Base-by-base conservation (phyloP, 37 sponge, comb jelly and placozoan species). In the Halisarca cf. caerulea region DNA sequence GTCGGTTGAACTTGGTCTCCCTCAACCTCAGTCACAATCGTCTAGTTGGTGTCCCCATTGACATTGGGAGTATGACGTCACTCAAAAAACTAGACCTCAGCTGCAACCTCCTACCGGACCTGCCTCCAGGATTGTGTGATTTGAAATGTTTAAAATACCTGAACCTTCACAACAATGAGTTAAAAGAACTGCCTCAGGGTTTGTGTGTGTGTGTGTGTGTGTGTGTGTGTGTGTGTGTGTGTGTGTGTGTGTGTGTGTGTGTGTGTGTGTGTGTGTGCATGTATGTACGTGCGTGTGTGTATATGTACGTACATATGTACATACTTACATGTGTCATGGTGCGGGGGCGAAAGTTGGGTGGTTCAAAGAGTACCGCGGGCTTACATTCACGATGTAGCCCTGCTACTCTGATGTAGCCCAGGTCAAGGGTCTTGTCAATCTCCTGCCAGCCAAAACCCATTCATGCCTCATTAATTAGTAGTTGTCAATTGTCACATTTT, bases 21-120 rank as follows among this genome's bases (percentile, higher is more conserved):
- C 57, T 93, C 42, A 60, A 86, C 40, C 69, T 89, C 30, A 93
- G 87, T 51, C 85, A 84, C 78, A 93, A 93, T 47, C 55, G 90
- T n/a, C 54, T 93, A 0, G 68, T 66, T 4, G 53, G 66, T 18
- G 37, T 93, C 20, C 93, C 93, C 35, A 40, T 61, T 0, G 86
- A 86, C 21, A 86, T 86, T 62, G 86, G 86, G 0, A 0, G 33
- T 5, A 78, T 86, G 80, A 58, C 51, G 30, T 30, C 42, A 27
- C 69, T 86, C 21, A 57, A 79, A 39, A 37, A 41, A 9, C 77
- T 74, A 83, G 88, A 90, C 47, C 59, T 85, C 15, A 87, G 94
- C 70, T 87, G 90, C 61, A 93, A 93, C 78, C 32, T 42, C 5
- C 70, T 93, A 0, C 62, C 58, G 8, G 90, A 85, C 2, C 85